Conservation (phyloP, 2,888 invertebrate genomes). For the Chouioia cunea region DNA sequence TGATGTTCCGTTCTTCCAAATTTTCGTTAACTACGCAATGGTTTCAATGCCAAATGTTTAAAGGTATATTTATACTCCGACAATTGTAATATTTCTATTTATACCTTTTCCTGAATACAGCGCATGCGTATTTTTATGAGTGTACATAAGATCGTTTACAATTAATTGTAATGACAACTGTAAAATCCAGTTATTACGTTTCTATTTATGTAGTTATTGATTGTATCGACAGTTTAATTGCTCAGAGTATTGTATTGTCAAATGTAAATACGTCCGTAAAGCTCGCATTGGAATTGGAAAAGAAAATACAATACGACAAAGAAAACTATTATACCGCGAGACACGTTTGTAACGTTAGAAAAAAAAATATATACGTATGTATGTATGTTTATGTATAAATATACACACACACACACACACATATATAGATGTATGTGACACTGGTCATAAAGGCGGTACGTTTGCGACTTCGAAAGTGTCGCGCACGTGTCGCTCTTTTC, state of each 20-base stretch:
- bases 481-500: neutral
- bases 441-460: too few relatives aligned
- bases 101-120: conserved; percentile 59
- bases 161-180: conserved; percentile 42
- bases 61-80: conserved; percentile 55
- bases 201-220: conserved; percentile 40
- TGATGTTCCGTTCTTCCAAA: conserved; percentile 39
- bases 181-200: conserved; percentile 19
- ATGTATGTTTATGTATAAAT: conserved; percentile 52
- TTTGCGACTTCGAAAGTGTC: conserved; percentile 23
- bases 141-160: conserved; percentile 37
- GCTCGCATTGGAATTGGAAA: conserved; percentile 2
- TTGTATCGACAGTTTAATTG: conserved; percentile 19
- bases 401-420: too few relatives aligned
- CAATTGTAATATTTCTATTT: conserved; percentile 54
- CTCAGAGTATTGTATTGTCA: conserved; percentile 44
- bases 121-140: conserved; percentile 52
- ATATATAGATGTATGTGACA: too few relatives aligned
- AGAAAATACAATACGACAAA: conserved; percentile 42
- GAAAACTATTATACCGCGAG: conserved; percentile 52
- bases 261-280: conserved; percentile 50
- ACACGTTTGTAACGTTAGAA: conserved; percentile 55
- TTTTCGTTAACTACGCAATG: conserved; percentile 53
- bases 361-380: conserved; percentile 40
- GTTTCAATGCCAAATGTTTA: conserved; percentile 64